Evolutionary conservation across 2,888 invertebrate species (phyloP), one percentile per base, ranked within the genome.

Genomic region (Drosophila conformis): DNA sequence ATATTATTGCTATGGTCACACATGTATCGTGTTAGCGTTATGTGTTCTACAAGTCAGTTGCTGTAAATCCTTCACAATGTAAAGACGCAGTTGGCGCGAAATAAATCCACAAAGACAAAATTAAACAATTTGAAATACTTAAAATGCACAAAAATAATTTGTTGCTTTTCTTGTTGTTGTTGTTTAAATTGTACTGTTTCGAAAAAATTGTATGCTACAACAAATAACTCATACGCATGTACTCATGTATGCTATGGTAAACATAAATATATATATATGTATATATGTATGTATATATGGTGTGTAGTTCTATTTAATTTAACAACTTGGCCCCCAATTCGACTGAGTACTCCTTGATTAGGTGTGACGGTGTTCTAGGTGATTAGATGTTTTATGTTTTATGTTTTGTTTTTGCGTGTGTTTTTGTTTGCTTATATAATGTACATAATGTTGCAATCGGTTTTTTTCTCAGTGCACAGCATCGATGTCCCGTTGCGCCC

Each of bases 401-500:
- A 21, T 21, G 57, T 58, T 48, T 69, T 46, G 15, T 46, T 51
- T 63, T 46, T 53, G 31, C 8, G 18, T 72, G 18, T 72, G 52
- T 56, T 29, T 73, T 57, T 77, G 36, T 71, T 38, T 42, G 18
- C 7, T 48, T 67, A 59, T 67, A 62, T 56, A 56, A 78, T 83
- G 67, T 82, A 78, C 78, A 87, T 77, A 65, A 71, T 63, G 67
- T 57, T 52, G 53, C 42, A n/a, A 40, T 38, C 38, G 18, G 1
- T 25, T 40, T 18, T n/a, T 93, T 25, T 93, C 93, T 93, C 93
- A 95, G 92, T 94, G 95, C 83, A 95, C 95, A 78, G 95, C 95
- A 93, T 98, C 98, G 92, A 98, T 98, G 93, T 98, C 98, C 82
- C 98, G 95, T 94, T 99, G 98, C 64, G 98, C 98, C 87, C 98